Evolutionary conservation across 2,797 vertebrate genomes (phyloP).

Genomic region (Cygnus olor): DNA sequence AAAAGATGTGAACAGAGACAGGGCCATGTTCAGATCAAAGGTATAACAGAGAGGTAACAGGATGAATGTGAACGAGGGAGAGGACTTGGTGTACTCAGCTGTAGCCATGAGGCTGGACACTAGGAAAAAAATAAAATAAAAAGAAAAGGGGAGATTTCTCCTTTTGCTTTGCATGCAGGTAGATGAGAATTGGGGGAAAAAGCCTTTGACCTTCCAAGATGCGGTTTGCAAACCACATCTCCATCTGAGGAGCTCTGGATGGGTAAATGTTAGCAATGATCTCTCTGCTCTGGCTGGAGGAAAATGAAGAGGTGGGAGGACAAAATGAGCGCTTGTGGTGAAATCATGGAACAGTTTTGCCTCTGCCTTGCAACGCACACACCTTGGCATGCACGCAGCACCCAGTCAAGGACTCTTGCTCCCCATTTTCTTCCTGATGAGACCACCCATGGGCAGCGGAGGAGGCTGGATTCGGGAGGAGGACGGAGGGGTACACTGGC

Average conservation of each 20-base stretch:
- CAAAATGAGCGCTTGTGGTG: slow-evolving; percentile 6
- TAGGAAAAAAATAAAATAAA: neutral
- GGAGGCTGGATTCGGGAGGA: neutral
- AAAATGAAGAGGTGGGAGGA: neutral
- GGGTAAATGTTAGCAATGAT: neutral
- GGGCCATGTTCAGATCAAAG: neutral
- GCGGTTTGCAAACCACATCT: neutral
- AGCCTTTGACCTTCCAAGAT: neutral
- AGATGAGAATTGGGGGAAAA: neutral
- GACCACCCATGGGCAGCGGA: neutral
- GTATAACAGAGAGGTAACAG: neutral
- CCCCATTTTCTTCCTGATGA: neutral
- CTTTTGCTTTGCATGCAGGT: neutral
- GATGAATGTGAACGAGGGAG: neutral
- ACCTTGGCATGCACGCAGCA: neutral
- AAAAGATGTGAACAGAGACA: neutral
- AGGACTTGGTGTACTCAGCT: neutral
- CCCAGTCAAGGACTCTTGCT: neutral
- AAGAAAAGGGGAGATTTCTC: neutral
- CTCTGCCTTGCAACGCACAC: neutral
- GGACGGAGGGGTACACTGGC: neutral
- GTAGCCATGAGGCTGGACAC: too few species aligned
- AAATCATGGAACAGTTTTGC: neutral
- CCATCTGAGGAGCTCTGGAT: neutral
- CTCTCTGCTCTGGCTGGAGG: neutral